phyloP scores from a whole-genome alignment of 2,888 invertebrate species.

The Harpalus rubripes region DNA sequence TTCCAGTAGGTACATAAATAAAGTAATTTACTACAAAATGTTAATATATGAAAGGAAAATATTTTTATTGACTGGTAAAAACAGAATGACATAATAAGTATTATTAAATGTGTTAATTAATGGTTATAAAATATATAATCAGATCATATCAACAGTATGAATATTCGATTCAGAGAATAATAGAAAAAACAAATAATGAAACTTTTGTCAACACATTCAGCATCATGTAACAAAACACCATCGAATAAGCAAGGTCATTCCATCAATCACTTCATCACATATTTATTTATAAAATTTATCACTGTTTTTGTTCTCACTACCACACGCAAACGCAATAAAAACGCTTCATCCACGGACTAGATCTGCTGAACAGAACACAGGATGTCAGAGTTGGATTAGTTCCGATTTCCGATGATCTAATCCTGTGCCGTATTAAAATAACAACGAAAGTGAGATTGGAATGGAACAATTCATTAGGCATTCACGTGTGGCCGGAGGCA shows the following conservation, averaged over 20 bases:
- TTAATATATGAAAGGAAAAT: background rate
- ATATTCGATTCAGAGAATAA: slow-evolving; percentile 40
- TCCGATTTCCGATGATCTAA: slow-evolving; percentile 48
- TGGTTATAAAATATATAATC: slow-evolving; percentile 15
- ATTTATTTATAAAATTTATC: slow-evolving; percentile 58
- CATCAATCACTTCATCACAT: slow-evolving; percentile 48
- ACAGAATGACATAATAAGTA: slow-evolving; percentile 9
- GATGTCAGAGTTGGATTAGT: slow-evolving; percentile 33
- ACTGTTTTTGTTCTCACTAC: slow-evolving; percentile 30
- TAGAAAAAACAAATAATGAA: slow-evolving; percentile 46
- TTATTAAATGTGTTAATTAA: slow-evolving; percentile 21
- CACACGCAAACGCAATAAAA: slow-evolving; percentile 49
- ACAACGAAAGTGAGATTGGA: slow-evolving; percentile 36
- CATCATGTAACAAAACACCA: slow-evolving; percentile 37
- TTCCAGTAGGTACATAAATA: no score
- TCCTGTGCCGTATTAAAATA: slow-evolving; percentile 34
- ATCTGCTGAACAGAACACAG: slow-evolving; percentile 41
- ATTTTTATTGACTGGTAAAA: background rate
- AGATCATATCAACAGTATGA: slow-evolving; percentile 18
- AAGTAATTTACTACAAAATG: background rate
- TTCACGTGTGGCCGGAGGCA: slow-evolving; percentile 36
- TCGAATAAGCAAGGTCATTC: slow-evolving; percentile 45
- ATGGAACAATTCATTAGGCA: slow-evolving; percentile 49
- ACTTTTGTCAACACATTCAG: slow-evolving; percentile 46
- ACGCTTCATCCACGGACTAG: slow-evolving; percentile 39